Base-by-base conservation (phyloP, 2,888 invertebrate species). In the Scaptomyza parva region DNA sequence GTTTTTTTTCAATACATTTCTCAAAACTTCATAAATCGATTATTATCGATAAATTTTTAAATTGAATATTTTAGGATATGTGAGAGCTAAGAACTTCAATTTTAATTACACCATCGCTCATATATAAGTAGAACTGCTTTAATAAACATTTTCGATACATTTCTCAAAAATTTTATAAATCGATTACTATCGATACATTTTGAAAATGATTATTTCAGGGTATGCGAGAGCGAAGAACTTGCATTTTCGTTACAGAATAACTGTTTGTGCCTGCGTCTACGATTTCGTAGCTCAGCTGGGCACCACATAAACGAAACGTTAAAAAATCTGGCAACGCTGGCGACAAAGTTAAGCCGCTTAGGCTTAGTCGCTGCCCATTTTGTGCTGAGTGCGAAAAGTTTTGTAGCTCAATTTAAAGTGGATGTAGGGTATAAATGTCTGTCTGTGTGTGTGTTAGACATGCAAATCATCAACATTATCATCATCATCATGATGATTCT, bases 261-360 rank as follows among this genome's bases (percentile, higher is more conserved):
- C 17, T n/a, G 14, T 17, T 17, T 37, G 9, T 17, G 37, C 9
- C 0, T 0, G 8, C 30, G 45, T 47, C 33, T 9, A 18, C 9
- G 12, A 11, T 1, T 8, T 9, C n/a, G 52, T 17, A 33, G 37
- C 47, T n/a, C n/a, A 50, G 28, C 43, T 47, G 12, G 17, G 41
- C 40, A n/a, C n/a, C n/a, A n/a, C 54, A 78, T 74, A 78, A 81
- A 76, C 85, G 64, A 78, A 81, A 76, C 85, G 64, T 62, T 63
- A 70, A 66, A 81, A 79, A 75, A 66, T 62, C 53, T 47, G 48
- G n/a, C 45, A 76, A 61, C 43, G 62, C 61, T 40, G 61, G 75
- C 74, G 61, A 78, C 87, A 66, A 85, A 82, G 76, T 85, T 87
- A 83, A 83, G 88, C 82, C 59, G 82, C 83, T 83, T 87, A 83